Evolutionary conservation across 2,113 vertebrate genomes (phyloP).

Genomic region (Macheiramphus alcinus): DNA sequence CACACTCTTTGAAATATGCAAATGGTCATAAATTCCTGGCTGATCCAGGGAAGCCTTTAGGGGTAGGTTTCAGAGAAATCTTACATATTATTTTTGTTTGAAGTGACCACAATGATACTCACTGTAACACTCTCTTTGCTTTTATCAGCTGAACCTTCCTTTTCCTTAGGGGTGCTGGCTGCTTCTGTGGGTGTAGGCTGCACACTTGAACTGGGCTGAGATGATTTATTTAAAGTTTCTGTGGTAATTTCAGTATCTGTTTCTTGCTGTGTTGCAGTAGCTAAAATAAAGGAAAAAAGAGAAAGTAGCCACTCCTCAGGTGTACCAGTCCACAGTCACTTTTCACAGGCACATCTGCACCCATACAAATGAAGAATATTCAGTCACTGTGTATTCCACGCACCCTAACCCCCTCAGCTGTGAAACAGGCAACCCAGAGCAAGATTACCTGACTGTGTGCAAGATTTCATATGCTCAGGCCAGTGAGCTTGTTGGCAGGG

Average conservation of each 20-base stretch:
- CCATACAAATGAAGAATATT: neutral
- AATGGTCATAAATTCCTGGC: neutral
- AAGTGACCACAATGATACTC: conserved; percentile 53
- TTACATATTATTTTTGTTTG: neutral
- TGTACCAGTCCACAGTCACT: neutral
- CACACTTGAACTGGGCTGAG: conserved; percentile 77
- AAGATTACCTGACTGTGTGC: conserved; percentile 92
- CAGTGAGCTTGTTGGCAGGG: conserved; percentile 98
- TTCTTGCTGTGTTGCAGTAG: conserved; percentile 92
- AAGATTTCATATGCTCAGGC: conserved; percentile 99
- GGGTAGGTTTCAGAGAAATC: neutral
- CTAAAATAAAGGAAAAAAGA: conserved; percentile 67
- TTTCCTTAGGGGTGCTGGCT: conserved; percentile 80
- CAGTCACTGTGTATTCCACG: neutral
- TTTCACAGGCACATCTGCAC: neutral
- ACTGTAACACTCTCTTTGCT: conserved; percentile 85
- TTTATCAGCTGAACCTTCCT: conserved; percentile 84
- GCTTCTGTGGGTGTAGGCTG: conserved; percentile 77
- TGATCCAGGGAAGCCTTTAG: neutral
- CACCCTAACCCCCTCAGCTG: neutral
- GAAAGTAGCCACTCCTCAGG: neutral
- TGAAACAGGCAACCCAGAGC: neutral
- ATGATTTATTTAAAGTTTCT: conserved; percentile 81
- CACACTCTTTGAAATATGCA: neutral
- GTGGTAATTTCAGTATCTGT: conserved; percentile 82